Base-by-base conservation (phyloP, 1,140 invertebrate species). In the Heliconius hermathena region DNA sequence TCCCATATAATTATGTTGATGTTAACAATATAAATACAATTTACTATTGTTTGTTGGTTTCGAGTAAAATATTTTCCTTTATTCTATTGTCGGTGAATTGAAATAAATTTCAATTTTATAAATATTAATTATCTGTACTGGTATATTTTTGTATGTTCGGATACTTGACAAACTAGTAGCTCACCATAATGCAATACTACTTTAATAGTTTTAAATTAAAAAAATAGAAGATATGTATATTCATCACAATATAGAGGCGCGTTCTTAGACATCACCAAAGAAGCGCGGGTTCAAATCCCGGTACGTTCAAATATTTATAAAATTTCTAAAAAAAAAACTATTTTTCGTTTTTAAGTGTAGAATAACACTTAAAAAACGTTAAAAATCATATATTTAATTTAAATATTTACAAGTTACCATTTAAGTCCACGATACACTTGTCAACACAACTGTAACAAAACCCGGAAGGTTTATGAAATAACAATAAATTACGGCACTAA, bases 381-480 rank as follows among this genome's bases (percentile, higher is more conserved):
- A 3, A 46, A 46, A 46, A 16, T 4, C 3, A 16, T 46, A 46
- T 16, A 16, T 16, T 46, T 46, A 46, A 22, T 0, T 22, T 8
- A 2, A 3, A 0, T 3, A 11, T 57, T 57, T 22, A 3, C 2
- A 57, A 57, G 9, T 33, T 71, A 52, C 66, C 16, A 41, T 77
- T 49, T n/a, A 77, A 54, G 3, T 46, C 29, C 54, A 33, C 29
- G 29, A 77, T 71, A 9, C 26, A 77, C 16, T 71, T 72, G 33
- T 75, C n/a, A 75, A 66, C 74, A 66, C 60, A 52, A 77, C 70
- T 77, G 22, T 49, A 77, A 74, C 77, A 29, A 16, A 29, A 74
- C 77, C 66, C 73, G 73, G 73, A 75, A 81, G 66, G 71, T 66
- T 49, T 77, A 76, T 73, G 70, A 75, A 73, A 73, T 71, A 70